phyloP scores from a whole-genome alignment of 2,888 invertebrate genomes.

The Hypomecis punctinalis region DNA sequence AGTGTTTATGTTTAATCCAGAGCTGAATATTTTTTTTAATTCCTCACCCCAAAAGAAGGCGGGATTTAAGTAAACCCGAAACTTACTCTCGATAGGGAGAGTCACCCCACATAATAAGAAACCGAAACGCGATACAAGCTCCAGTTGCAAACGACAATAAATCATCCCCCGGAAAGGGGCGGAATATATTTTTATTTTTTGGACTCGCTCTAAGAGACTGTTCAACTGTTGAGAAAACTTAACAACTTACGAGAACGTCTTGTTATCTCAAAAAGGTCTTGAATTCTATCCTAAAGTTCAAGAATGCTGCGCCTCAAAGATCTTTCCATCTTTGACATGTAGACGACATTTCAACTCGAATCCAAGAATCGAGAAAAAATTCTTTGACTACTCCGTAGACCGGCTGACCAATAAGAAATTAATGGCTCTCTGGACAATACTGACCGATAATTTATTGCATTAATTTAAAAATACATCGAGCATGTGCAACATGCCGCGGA shows the following conservation, averaged over 20 bases:
- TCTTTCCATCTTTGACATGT: conserved; percentile 37
- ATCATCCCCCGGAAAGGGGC: conserved; percentile 72
- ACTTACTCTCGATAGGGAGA: conserved; percentile 54
- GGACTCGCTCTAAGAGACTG: conserved; percentile 9
- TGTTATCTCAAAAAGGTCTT: conserved; percentile 24
- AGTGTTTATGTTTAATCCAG: not conserved
- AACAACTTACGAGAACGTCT: conserved; percentile 9
- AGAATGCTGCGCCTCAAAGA: conserved; percentile 34
- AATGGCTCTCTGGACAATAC: conserved; percentile 31
- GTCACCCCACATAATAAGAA: conserved; percentile 68
- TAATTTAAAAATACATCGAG: conserved; percentile 47
- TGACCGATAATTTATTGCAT: conserved; percentile 48
- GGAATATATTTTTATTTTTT: conserved; percentile 56
- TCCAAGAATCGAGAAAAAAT: conserved; percentile 30
- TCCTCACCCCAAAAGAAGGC: conserved; percentile 17
- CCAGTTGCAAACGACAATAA: conserved; percentile 65
- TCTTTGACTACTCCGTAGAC: conserved; percentile 18
- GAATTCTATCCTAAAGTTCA: conserved; percentile 37
- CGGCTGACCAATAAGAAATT: conserved; percentile 39
- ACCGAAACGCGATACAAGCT: conserved; percentile 71
- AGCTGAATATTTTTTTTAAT: not conserved
- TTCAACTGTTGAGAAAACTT: not conserved
- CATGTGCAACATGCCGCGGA: conserved; percentile 57
- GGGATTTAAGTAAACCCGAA: conserved; percentile 20
- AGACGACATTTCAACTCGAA: conserved; percentile 33